These are phyloP conservation scores for Arctocebus calabarensis DNA, from an alignment of 2,797 vertebrate species.

Conservation along the genomic window DNA sequence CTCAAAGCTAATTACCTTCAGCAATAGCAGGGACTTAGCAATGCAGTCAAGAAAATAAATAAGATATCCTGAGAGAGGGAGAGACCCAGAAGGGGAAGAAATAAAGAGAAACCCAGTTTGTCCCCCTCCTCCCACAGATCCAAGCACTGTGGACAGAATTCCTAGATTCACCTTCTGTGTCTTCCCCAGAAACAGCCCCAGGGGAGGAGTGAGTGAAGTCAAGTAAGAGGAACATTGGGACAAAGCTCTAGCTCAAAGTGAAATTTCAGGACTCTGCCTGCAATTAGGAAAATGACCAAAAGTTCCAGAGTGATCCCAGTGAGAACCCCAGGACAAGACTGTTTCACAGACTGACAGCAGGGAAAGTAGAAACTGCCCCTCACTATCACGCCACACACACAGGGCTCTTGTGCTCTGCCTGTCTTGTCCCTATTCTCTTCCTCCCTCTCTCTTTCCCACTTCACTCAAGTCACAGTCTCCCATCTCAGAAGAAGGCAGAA, in stretches of 20 bases:
- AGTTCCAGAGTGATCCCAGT: not conserved
- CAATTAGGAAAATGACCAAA: not conserved
- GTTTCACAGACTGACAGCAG: not conserved
- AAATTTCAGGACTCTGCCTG: not conserved
- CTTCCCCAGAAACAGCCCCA: not conserved
- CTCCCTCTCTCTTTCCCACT: not conserved
- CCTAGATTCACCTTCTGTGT: not conserved
- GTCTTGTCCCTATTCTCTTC: not conserved
- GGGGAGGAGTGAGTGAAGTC: not conserved
- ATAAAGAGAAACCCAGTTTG: not conserved
- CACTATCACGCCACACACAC: not conserved
- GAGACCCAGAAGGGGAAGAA: constrained; percentile 45
- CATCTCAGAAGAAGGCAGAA: not conserved
- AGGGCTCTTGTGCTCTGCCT: not conserved
- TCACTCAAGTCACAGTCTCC: not conserved
- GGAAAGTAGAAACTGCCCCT: not conserved
- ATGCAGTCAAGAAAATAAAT: constrained; percentile 78
- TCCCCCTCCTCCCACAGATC: not conserved
- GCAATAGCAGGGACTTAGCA: constrained; percentile 76
- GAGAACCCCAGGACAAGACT: not conserved
- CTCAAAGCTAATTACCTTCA: constrained; percentile 80
- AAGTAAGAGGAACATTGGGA: not conserved
- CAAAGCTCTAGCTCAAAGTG: not conserved
- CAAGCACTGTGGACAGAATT: not conserved
- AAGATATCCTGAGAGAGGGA: constrained; percentile 66